Evolutionary conservation across 2,888 invertebrate genomes (phyloP), one percentile per base, ranked within the genome.

Genomic region (Encarsia formosa): DNA sequence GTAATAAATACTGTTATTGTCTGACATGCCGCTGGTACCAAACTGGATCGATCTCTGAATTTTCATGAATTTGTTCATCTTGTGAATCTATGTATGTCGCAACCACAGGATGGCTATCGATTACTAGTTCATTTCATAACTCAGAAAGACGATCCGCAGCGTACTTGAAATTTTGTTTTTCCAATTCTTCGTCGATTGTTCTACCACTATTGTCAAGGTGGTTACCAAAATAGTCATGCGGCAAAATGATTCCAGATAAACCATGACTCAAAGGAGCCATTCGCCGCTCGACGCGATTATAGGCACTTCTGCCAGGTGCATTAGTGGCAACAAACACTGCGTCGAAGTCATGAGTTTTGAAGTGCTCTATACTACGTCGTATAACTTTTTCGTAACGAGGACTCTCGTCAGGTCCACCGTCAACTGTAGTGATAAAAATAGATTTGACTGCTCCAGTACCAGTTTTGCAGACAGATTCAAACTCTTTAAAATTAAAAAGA

Each of bases 251-350:
- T 9, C 65, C 65, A 31, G 63, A 41, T 29, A 70, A 56, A 48
- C 64, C 61, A 16, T 56, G 45, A 50, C 62, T 64, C 9, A 66
- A 56, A 19, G 63, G 61, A 29, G 64, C 64, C 62, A 66, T 64
- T 49, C 69, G 47, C 15, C 67, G 39, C 54, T 73, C 67, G 2
- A 68, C 69, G 57, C 58, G 60, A 56, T 72, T 73, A 38, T 61
- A 69, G 4, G 63, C 64, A 44, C 61, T 61, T 42, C 59, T 52
- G 9, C 67, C 66, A 39, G 66, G 66, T 9, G 64, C 64, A 57
- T 62, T 60, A 26, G 63, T 65, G 5, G 57, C 54, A n/a, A 61
- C 40, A 31, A 31, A n/a, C 15, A 31, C 4, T 31, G 15, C 31
- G 15, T 4, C 15, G 15, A 31, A 31, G 6, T 31, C 4, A 31